Evolutionary conservation across 2,113 vertebrate genomes (phyloP).

Genomic region (Nanger granti): DNA sequence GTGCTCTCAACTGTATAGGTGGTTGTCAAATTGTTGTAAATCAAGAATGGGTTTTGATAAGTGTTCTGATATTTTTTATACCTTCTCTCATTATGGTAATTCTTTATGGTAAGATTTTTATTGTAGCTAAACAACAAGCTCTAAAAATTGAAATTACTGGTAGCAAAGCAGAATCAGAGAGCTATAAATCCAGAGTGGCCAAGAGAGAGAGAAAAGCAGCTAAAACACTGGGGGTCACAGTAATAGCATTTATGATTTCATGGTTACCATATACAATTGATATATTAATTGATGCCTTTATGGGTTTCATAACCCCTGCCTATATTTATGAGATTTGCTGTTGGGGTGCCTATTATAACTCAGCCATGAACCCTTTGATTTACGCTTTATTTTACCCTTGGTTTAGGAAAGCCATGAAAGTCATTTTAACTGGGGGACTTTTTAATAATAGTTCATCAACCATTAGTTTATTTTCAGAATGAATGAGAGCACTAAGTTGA

Average conservation of each 20-base stretch:
- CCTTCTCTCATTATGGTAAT: slow-evolving; percentile 28
- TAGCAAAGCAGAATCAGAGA: not conserved
- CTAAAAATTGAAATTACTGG: slow-evolving; percentile 29
- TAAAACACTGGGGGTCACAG: not conserved
- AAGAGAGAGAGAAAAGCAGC: not conserved
- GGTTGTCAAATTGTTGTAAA: slow-evolving; percentile 35
- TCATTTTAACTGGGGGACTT: not conserved
- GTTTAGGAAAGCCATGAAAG: slow-evolving; percentile 38
- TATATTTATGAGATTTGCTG: not conserved
- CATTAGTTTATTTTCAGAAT: slow-evolving; percentile 46
- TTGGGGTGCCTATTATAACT: not conserved
- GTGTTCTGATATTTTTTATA: slow-evolving; percentile 44
- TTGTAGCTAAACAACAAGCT: slow-evolving; percentile 44
- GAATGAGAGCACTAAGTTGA: not conserved
- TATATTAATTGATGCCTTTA: not conserved
- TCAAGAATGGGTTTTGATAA: slow-evolving; percentile 39
- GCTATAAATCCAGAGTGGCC: not conserved
- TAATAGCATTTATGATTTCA: not conserved
- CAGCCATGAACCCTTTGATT: slow-evolving; percentile 34
- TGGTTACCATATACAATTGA: not conserved
- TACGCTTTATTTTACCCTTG: slow-evolving; percentile 49
- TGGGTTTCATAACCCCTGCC: not conserved
- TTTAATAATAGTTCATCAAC: not conserved
- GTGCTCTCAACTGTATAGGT: slow-evolving; percentile 31
- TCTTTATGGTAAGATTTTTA: slow-evolving; percentile 52